phyloP scores from a whole-genome alignment of 2,113 vertebrate genomes.

The Cavia porcellus region DNA sequence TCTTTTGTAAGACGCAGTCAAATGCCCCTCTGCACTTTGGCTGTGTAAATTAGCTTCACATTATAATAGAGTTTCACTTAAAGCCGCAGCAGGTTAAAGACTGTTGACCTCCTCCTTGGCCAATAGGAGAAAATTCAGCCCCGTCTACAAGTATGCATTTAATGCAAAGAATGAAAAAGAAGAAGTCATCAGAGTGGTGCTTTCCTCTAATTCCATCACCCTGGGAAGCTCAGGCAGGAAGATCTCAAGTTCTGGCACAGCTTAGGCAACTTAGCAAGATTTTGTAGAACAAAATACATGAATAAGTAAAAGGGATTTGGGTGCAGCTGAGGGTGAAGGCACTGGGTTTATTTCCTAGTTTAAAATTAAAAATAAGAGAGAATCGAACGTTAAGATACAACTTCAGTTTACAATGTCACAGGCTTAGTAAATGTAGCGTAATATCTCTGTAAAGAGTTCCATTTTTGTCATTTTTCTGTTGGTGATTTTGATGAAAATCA shows the following conservation, averaged over 20 bases:
- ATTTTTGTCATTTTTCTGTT: background rate
- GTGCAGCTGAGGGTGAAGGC: background rate
- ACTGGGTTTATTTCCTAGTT: background rate
- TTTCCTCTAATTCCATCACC: background rate
- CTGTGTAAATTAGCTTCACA: rapidly evolving
- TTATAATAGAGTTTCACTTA: background rate
- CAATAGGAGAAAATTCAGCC: background rate
- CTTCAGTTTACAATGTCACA: background rate
- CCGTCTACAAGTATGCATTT: too few relatives aligned
- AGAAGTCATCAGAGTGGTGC: background rate
- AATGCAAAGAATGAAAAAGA: background rate
- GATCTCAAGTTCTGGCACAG: background rate
- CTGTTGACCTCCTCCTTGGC: rapidly evolving
- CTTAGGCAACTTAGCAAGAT: background rate
- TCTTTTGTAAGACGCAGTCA: too few relatives aligned
- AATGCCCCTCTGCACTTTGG: too few relatives aligned
- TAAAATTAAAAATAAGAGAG: background rate
- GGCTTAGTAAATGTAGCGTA: background rate
- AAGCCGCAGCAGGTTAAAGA: too few relatives aligned
- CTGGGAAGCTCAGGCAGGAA: background rate
- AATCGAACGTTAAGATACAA: rapidly evolving
- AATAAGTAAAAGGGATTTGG: background rate
- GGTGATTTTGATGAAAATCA: background rate
- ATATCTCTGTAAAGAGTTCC: too few relatives aligned
- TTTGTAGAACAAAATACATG: background rate